Evolutionary conservation across 2,888 invertebrate species (phyloP).

Genomic region (Seira musarum): DNA sequence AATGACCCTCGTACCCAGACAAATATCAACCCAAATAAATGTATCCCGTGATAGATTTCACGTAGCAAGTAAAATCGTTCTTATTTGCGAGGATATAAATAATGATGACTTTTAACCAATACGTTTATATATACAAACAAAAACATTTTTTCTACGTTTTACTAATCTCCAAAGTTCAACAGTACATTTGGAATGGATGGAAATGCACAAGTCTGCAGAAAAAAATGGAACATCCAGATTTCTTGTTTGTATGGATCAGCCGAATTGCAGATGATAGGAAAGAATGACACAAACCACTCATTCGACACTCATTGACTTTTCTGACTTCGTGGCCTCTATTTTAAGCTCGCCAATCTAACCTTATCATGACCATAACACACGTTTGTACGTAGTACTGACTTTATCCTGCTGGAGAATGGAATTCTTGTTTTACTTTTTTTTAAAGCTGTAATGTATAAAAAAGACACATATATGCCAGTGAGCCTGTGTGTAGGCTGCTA

Average conservation of each 20-base stretch:
- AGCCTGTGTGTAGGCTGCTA: no score
- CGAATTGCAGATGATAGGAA: conserved; percentile 23
- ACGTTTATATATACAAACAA: no score
- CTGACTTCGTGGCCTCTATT: conserved; percentile 18
- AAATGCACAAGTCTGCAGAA: conserved; percentile 29
- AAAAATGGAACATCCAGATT: conserved; percentile 21
- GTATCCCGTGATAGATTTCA: no score
- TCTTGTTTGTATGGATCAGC: conserved; percentile 32
- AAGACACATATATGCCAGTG: no score
- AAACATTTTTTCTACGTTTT: no score
- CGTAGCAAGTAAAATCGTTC: no score
- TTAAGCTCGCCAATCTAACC: neutral
- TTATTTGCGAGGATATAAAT: no score
- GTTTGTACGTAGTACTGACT: no score
- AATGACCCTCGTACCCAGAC: neutral
- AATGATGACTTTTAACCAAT: no score
- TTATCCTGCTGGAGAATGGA: neutral
- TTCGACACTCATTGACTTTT: neutral
- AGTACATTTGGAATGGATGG: neutral
- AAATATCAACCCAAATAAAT: neutral
- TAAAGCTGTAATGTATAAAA: no score
- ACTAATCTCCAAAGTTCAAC: no score
- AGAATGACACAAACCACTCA: neutral
- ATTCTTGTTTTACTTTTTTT: no score
- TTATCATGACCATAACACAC: neutral